phyloP scores from a whole-genome alignment of 2,113 vertebrate genomes.

The Plestiodon gilberti region DNA sequence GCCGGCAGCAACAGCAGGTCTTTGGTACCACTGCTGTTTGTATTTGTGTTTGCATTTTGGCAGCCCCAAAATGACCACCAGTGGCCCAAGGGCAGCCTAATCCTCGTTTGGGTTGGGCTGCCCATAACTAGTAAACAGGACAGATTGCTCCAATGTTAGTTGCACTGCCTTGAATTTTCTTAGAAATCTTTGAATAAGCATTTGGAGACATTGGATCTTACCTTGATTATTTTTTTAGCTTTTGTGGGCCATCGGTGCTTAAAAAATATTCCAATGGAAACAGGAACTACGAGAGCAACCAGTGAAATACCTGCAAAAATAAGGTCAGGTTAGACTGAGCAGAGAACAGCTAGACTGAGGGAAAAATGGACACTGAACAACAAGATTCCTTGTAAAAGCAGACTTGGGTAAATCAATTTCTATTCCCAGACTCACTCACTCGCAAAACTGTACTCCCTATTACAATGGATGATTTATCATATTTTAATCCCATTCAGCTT shows the following conservation, averaged over 20 bases:
- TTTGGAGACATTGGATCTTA: constrained; percentile 61
- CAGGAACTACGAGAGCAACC: constrained; percentile 86
- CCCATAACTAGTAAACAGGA: neutral
- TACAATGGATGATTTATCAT: neutral
- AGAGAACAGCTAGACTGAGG: rapidly evolving
- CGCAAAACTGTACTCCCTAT: rapidly evolving
- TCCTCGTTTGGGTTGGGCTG: neutral
- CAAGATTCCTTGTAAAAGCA: rapidly evolving
- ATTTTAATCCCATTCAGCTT: neutral
- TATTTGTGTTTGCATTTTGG: too few relatives aligned
- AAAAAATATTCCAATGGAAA: constrained; percentile 82
- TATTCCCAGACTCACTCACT: rapidly evolving
- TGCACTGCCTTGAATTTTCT: neutral
- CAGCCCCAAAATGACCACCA: neutral
- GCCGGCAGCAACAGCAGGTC: too few relatives aligned
- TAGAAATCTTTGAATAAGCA: neutral
- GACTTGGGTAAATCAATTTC: neutral
- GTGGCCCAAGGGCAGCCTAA: neutral
- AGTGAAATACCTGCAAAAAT: constrained; percentile 84
- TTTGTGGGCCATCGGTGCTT: constrained; percentile 84
- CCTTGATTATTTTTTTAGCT: constrained; percentile 92
- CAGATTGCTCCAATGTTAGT: too few relatives aligned
- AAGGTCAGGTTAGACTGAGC: neutral
- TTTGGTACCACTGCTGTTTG: too few relatives aligned
- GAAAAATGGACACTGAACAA: rapidly evolving